Base-by-base conservation (phyloP, 30 jellyfish, hydroid and myxozoan genomes). In the Rhopilema esculentum region DNA sequence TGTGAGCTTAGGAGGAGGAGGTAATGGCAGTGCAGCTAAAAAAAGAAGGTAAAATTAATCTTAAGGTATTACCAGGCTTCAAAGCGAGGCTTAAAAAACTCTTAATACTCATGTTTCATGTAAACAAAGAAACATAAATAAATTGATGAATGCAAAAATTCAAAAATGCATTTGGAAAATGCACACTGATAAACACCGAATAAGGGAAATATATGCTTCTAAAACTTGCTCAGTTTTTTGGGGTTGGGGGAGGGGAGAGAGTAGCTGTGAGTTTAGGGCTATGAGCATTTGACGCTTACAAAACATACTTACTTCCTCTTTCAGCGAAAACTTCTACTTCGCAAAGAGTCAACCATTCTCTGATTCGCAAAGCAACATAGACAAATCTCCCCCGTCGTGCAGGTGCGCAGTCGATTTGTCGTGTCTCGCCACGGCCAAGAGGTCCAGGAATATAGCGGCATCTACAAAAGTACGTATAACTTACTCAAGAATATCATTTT, bases 251-350 rank as follows among this genome's bases (percentile, higher is more conserved):
- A n/a, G n/a, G n/a, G n/a, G n/a, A n/a, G n/a, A n/a, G n/a, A n/a
- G n/a, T n/a, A n/a, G n/a, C n/a, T n/a, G n/a, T n/a, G n/a, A n/a
- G n/a, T n/a, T n/a, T n/a, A n/a, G n/a, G n/a, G n/a, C n/a, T n/a
- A n/a, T n/a, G n/a, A n/a, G n/a, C n/a, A n/a, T n/a, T n/a, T n/a
- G n/a, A n/a, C n/a, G n/a, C n/a, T n/a, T n/a, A n/a, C n/a, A n/a
- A n/a, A n/a, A n/a, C n/a, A n/a, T n/a, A n/a, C 83, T 1, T 23
- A 83, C 91, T 78, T 67, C 95, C 95, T 48, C 31, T 40, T n/a
- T 32, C 78, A 18, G 80, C 87, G 66, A 15, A 72, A 51, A 86
- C 95, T 51, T 72, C 77, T 18, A 86, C 95, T 66, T 86, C 95
- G 71, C 95, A 86, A 23, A 86, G 83, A 19, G 95, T 74, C 26